Conservation (phyloP, 2,113 vertebrate genomes). For the Tretioscincus oriximinensis region DNA sequence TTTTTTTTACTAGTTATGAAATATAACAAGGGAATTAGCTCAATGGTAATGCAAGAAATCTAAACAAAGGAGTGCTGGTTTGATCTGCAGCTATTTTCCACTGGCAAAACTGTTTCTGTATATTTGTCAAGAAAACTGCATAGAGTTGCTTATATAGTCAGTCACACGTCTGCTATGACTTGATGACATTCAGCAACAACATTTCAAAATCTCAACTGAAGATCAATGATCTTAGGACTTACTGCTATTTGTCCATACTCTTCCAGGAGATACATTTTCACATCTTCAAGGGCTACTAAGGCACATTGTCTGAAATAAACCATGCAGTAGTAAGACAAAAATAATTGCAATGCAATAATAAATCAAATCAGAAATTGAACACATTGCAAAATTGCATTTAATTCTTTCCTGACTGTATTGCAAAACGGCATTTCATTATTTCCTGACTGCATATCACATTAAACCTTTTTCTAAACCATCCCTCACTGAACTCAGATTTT, state of each 20-base stretch:
- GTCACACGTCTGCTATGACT: no score
- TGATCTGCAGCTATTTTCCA: no score
- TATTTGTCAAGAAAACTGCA: no score
- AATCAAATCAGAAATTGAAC: not conserved
- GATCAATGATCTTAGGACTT: slow-evolving; percentile 58
- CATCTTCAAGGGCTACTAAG: slow-evolving; percentile 88
- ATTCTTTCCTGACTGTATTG: not conserved
- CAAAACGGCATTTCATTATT: not conserved
- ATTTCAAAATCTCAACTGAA: not conserved
- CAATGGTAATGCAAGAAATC: no score
- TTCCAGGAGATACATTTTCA: slow-evolving; percentile 85
- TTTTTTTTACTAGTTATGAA: no score
- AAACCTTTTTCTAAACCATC: not conserved
- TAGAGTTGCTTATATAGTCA: no score
- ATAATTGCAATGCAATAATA: accelerated
- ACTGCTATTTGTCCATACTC: slow-evolving; percentile 95
- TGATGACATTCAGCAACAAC: no score
- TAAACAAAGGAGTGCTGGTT: no score
- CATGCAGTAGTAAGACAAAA: not conserved
- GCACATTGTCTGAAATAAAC: slow-evolving; percentile 85
- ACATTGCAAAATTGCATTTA: not conserved
- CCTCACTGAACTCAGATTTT: not conserved
- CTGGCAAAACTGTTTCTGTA: no score
- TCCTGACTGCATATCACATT: no score
- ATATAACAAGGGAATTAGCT: no score